phyloP scores from a whole-genome alignment of 1,140 invertebrate species.

The Rhagoletis zephyria region DNA sequence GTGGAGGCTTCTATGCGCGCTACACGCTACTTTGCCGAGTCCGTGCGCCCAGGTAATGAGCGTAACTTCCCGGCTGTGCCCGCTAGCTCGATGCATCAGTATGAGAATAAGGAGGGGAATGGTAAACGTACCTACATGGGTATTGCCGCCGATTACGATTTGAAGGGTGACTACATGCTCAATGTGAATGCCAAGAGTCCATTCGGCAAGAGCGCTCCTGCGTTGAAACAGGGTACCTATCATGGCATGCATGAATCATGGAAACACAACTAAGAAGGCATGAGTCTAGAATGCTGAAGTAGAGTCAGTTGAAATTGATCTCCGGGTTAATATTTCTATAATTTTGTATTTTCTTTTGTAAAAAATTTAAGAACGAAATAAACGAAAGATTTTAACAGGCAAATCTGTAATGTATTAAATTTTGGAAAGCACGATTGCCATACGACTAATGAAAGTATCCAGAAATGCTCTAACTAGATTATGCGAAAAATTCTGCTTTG shows the following conservation, averaged over 20 bases:
- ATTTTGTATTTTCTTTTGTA: too few species aligned
- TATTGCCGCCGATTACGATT: constrained; percentile 64
- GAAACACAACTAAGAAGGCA: constrained; percentile 36
- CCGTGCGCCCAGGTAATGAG: constrained; percentile 74
- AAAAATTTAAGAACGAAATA: too few species aligned
- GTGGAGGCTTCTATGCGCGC: constrained; percentile 80
- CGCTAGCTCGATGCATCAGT: constrained; percentile 67
- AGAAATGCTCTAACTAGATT: too few species aligned
- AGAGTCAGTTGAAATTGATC: too few species aligned
- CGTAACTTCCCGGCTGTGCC: constrained; percentile 67
- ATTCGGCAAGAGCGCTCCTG: constrained; percentile 66
- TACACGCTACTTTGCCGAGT: constrained; percentile 79
- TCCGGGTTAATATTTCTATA: too few species aligned
- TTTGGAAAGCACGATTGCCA: too few species aligned
- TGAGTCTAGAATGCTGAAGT: too few species aligned
- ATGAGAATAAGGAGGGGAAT: constrained; percentile 66
- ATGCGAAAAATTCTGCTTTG: too few species aligned
- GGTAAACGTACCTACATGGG: constrained; percentile 70
- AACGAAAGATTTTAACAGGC: too few species aligned
- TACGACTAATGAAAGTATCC: too few species aligned
- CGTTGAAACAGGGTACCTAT: constrained; percentile 64
- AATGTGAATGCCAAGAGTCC: constrained; percentile 67
- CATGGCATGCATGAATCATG: constrained; percentile 64
- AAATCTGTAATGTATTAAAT: too few species aligned
- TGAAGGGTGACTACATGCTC: constrained; percentile 69